Conservation (phyloP, 2,113 vertebrate genomes). For the Struthidea cinerea region DNA sequence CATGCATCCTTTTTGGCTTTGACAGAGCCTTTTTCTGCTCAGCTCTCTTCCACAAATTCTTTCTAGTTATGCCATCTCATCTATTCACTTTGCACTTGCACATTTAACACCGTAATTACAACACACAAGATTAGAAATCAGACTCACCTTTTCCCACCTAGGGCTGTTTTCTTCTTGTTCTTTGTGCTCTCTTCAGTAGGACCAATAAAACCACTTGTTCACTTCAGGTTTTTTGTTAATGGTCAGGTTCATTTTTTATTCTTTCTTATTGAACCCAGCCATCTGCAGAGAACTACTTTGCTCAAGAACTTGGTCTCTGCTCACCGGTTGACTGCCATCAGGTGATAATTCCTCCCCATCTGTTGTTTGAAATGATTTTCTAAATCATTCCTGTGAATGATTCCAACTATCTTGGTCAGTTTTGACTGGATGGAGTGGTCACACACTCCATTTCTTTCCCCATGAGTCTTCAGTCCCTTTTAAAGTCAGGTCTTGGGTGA, state of each 20-base stretch:
- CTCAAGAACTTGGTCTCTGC: background rate
- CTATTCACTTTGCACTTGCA: background rate
- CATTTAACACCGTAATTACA: constrained; percentile 19
- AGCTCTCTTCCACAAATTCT: constrained; percentile 37
- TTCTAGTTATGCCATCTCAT: constrained; percentile 52
- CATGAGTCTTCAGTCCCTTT: background rate
- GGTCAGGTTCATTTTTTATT: background rate
- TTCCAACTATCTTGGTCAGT: background rate
- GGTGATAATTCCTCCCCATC: constrained; percentile 15
- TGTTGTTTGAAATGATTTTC: constrained; percentile 15
- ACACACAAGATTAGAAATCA: background rate
- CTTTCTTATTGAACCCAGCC: background rate
- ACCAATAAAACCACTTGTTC: background rate
- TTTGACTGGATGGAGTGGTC: background rate
- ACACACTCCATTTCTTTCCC: background rate
- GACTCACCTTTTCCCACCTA: background rate
- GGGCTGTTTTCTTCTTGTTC: background rate
- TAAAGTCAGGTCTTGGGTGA: background rate
- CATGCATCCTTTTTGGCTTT: constrained; percentile 55
- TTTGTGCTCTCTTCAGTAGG: background rate
- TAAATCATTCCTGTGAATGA: constrained; percentile 10
- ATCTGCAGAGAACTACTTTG: constrained; percentile 1
- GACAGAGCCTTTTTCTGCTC: constrained; percentile 52
- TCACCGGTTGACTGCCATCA: background rate
- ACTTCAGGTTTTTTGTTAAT: background rate